Base-by-base conservation (phyloP, 2,888 invertebrate genomes). In the Dynastes grantii region DNA sequence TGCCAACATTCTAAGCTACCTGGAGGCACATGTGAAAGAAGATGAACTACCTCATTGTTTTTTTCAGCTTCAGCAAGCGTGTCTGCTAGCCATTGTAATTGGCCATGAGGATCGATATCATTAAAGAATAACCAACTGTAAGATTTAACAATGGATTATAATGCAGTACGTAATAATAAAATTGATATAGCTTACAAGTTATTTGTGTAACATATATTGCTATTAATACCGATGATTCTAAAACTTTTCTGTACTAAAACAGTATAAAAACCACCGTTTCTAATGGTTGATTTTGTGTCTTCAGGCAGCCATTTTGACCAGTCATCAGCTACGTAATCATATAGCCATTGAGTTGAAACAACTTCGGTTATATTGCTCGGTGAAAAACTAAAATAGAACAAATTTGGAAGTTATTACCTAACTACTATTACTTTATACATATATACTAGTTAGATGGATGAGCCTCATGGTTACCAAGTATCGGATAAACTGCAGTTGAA, bases 71-170 rank as follows among this genome's bases (percentile, higher is more conserved):
- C 89, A 73, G 92, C 89, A 3, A 98, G 89, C 76, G 94, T 93
- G 5, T 92, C 88, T 0, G 94, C 92, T 49, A 98, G 88, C 97
- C 97, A 98, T 76, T 93, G 91, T 76, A 98, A 89, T 87, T 97
- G 95, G 2, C 90, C 92, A 81, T 93, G 92, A 0, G 95, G 93
- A 85, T 96, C 95, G 0, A 93, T 92, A 78, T 87, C 87, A 81
- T 95, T 83, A 73, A 85, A 86, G 4, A 85, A 73, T 45, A 88
- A 81, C 88, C 88, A 88, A 67, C 87, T 87, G 73, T 13, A 81
- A 13, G 49, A 78, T 84, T 81, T 70, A 9, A 73, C 16, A 5
- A 91, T 84, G 93, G 93, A 58, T 83, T 95, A 40, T 37, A 37
- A n/a, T 53, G 13, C 8, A 32, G 4, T 3, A 53, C 2, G 6